Evolutionary conservation across 2,797 vertebrate species (phyloP).

Genomic region (Gouania willdenowi): DNA sequence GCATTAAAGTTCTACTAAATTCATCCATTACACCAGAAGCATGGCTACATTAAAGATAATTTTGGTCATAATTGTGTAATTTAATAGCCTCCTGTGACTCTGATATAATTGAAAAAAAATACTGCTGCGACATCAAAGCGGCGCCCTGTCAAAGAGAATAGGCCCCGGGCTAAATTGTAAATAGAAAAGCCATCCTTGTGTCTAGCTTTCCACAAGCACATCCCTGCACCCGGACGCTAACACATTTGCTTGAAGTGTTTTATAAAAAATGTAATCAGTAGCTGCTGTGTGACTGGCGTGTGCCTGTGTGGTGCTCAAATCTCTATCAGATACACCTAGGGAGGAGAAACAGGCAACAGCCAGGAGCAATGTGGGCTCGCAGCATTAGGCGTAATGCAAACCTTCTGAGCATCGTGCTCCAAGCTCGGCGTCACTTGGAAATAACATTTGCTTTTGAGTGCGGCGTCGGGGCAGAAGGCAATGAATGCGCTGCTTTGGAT

Average conservation of each 20-base stretch:
- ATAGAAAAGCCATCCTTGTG: conserved; percentile 13
- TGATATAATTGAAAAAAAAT: conserved; percentile 52
- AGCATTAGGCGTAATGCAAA: conserved; percentile 43
- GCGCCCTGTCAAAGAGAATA: conserved; percentile 14
- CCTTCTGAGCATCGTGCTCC: no score
- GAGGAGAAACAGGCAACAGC: no score
- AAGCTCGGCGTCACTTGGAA: conserved; percentile 25
- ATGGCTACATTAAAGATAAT: conserved; percentile 59
- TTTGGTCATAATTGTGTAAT: conserved; percentile 69
- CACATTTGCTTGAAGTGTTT: conserved; percentile 10
- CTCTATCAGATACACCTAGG: conserved; percentile 9
- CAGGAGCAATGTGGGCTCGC: not conserved
- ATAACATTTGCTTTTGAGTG: conserved; percentile 62
- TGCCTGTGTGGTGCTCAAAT: not conserved
- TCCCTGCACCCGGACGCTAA: not conserved
- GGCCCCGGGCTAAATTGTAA: conserved; percentile 31
- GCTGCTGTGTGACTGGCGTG: conserved; percentile 8
- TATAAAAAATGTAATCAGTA: conserved; percentile 23
- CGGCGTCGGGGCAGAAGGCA: not conserved
- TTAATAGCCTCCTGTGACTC: conserved; percentile 60
- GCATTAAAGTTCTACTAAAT: conserved; percentile 57
- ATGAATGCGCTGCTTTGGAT: conserved; percentile 36
- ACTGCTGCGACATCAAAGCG: conserved; percentile 46
- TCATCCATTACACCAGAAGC: conserved; percentile 56
- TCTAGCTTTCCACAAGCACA: conserved; percentile 7